These are phyloP conservation scores for Saguinus midas DNA, from an alignment of 2,113 vertebrate genomes.

Conservation along the genomic window DNA sequence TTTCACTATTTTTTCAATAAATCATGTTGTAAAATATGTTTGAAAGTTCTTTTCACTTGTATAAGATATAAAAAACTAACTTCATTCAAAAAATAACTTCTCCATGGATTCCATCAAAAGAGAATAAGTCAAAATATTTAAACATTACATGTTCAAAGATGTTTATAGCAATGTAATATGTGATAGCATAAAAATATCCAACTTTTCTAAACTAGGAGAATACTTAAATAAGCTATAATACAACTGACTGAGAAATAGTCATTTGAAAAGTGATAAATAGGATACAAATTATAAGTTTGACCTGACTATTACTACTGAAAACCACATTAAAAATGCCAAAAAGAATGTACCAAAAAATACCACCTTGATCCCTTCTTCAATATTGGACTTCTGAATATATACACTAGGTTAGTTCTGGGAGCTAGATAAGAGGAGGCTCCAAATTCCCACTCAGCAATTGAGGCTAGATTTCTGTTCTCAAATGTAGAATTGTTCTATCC, in stretches of 20 bases:
- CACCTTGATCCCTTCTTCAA: background rate
- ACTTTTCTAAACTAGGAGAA: background rate
- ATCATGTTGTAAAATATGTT: background rate
- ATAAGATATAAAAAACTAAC: background rate
- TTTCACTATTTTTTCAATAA: background rate
- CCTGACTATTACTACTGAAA: background rate
- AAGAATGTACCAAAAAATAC: background rate
- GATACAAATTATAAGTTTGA: background rate
- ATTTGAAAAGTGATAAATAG: constrained; percentile 23
- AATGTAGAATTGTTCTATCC: background rate
- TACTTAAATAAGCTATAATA: background rate
- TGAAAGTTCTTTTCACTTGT: background rate
- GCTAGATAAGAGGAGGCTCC: too few relatives aligned
- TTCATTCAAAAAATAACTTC: background rate
- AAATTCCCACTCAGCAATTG: background rate
- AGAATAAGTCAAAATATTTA: background rate
- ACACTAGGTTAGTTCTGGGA: background rate
- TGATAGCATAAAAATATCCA: background rate
- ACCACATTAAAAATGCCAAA: background rate
- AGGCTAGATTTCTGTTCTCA: background rate
- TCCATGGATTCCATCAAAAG: background rate
- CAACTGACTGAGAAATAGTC: background rate
- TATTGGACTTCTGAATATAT: background rate
- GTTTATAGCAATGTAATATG: background rate
- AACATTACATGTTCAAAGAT: background rate